Evolutionary conservation across 2,797 vertebrate genomes (phyloP).

Genomic region (Novumbra hubbsi): DNA sequence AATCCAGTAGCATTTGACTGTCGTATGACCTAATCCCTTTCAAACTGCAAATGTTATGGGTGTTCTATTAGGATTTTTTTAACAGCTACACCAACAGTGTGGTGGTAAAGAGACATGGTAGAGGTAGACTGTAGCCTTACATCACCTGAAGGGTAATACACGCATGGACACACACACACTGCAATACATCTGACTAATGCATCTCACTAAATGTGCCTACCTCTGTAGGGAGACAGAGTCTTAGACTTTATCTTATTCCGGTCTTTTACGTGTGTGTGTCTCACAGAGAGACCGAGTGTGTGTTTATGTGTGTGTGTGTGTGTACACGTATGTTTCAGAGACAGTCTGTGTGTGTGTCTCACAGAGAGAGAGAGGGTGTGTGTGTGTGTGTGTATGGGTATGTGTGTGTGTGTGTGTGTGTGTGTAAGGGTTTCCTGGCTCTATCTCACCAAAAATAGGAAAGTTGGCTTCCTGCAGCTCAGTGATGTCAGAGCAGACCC

Average conservation of each 20-base stretch:
- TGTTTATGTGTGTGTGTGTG: not conserved
- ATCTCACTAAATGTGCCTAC: not conserved
- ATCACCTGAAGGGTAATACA: not conserved
- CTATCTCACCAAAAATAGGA: slow-evolving; percentile 65
- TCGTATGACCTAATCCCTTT: not conserved
- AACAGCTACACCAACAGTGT: not conserved
- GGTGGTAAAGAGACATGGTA: not conserved
- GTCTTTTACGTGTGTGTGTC: slow-evolving; percentile 7
- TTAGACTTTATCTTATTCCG: slow-evolving; percentile 41
- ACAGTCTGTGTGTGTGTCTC: slow-evolving; percentile 1
- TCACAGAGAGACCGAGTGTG: not conserved
- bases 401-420: not conserved
- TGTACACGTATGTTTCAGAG: no score
- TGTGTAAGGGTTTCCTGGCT: slow-evolving; percentile 54
- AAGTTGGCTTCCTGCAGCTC: slow-evolving; percentile 59
- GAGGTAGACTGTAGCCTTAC: not conserved
- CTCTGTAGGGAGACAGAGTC: slow-evolving; percentile 7
- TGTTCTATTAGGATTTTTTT: not conserved
- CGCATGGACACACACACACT: not conserved
- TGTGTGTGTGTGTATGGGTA: not conserved
- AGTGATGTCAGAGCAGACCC: slow-evolving; percentile 62
- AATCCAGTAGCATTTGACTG: no score
- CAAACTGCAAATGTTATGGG: not conserved
- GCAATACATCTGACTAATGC: not conserved
- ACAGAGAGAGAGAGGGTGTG: not conserved